A percentile compares a stretch with the other conserved stretches of the same genome.
Conservation (phyloP, 2,888 invertebrate genomes). For the Bellardia pandia region DNA sequence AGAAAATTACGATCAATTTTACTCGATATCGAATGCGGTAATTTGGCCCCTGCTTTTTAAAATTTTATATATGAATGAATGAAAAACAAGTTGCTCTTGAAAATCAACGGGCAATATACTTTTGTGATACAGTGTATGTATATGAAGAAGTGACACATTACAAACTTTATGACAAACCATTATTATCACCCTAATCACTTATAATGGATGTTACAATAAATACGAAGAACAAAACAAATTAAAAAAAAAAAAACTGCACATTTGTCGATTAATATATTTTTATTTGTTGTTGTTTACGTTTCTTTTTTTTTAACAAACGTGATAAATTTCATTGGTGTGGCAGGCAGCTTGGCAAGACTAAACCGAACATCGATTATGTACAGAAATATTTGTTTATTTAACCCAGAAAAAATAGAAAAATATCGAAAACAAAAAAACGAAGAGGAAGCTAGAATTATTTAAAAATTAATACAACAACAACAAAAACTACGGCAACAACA, state of each 20-base stretch:
- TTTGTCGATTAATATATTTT: conserved; percentile 54
- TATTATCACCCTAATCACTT: not conserved
- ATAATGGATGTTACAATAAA: not conserved
- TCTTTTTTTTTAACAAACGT: conserved; percentile 59
- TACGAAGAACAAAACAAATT: not conserved
- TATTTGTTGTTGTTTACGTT: conserved; percentile 18
- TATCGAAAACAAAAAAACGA: conserved; percentile 39
- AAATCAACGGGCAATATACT: too few species aligned
- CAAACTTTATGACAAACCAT: not conserved
- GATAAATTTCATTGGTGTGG: conserved; percentile 68
- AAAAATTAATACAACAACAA: conserved; percentile 9
- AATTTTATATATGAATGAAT: too few species aligned
- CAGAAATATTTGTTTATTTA: conserved; percentile 68
- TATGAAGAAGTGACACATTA: not conserved
- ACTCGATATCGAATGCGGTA: too few species aligned
- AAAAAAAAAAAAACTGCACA: conserved; percentile 54
- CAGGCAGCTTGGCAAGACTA: conserved; percentile 52
- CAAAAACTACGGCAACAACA: not conserved
- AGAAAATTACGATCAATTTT: too few species aligned
- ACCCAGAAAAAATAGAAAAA: conserved; percentile 66
- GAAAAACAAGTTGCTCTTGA: too few species aligned
- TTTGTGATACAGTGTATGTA: not conserved
- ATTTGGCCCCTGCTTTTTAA: too few species aligned
- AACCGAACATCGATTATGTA: conserved; percentile 55
- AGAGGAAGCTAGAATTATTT: conserved; percentile 42